phyloP scores from a whole-genome alignment of 2,113 vertebrate species.

The Epinephelus moara region DNA sequence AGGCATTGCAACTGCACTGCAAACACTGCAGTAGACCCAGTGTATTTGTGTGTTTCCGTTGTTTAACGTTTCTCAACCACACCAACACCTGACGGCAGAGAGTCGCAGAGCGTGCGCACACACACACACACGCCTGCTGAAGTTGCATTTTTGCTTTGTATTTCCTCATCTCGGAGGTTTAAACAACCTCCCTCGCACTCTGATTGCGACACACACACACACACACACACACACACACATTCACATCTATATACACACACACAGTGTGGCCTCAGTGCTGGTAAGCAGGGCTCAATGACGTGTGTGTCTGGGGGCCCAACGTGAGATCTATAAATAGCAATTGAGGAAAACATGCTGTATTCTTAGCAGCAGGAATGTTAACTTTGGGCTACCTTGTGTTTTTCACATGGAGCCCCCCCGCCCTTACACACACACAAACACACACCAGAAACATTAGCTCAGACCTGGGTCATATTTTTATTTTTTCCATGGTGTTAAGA shows the following conservation, averaged over 20 bases:
- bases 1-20: constrained; percentile 56
- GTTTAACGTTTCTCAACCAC: constrained; percentile 74
- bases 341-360: constrained; percentile 69
- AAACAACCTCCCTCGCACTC: constrained; percentile 52
- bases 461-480: constrained; percentile 42
- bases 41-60: constrained; percentile 56
- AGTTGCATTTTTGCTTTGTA: constrained; percentile 66
- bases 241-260: constrained; percentile 38
- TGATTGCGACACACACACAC: constrained; percentile 63
- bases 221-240: constrained; percentile 35
- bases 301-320: constrained; percentile 67
- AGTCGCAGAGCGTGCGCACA: constrained; percentile 29
- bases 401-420: constrained; percentile 11
- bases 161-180: constrained; percentile 64
- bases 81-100: constrained; percentile 72
- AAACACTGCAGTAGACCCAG: constrained; percentile 46
- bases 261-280: constrained; percentile 50
- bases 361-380: constrained; percentile 67
- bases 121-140: constrained; percentile 50
- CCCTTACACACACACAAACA: too few species aligned
- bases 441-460: constrained; percentile 41
- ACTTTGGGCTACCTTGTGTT: constrained; percentile 59
- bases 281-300: constrained; percentile 70
- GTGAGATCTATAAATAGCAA: constrained; percentile 71
- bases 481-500: constrained; percentile 69